Evolutionary conservation across 1,140 invertebrate genomes (phyloP).

Genomic region (Cryptotermes secundus): DNA sequence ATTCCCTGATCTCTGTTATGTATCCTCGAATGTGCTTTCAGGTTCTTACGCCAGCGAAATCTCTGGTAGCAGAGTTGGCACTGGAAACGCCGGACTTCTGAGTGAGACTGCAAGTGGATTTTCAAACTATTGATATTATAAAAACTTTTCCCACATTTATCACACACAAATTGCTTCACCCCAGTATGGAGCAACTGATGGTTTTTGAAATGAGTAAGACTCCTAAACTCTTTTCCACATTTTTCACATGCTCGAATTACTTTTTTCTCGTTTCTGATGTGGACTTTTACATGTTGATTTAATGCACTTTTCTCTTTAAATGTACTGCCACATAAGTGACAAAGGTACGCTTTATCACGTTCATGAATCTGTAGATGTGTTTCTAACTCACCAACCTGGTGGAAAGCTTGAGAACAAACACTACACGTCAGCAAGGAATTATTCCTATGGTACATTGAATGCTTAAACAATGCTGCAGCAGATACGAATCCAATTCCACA

Average conservation of each 20-base stretch:
- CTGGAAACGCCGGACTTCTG: not conserved
- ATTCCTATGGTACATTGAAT: not conserved
- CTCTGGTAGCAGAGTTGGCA: not conserved
- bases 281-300: not conserved
- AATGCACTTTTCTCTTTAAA: slow-evolving; percentile 40
- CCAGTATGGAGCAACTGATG: not conserved
- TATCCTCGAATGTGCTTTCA: not conserved
- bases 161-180: slow-evolving; percentile 33
- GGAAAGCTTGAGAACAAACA: not conserved
- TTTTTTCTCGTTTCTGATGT: not conserved
- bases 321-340: slow-evolving; percentile 45
- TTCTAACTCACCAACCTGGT: not conserved
- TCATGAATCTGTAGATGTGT: not conserved
- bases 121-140: slow-evolving; percentile 31
- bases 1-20: not conserved
- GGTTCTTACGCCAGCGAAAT: not conserved
- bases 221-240: slow-evolving; percentile 22
- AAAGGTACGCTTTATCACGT: slow-evolving; percentile 32
- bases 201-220: not conserved
- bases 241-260: not conserved
- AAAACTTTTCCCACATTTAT: slow-evolving; percentile 34
- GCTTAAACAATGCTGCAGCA: not conserved
- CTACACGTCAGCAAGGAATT: not conserved
- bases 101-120: slow-evolving; percentile 33
- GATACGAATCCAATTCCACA: not conserved